phyloP scores from a whole-genome alignment of 2,113 vertebrate genomes.

The Australoheros scitulus region DNA sequence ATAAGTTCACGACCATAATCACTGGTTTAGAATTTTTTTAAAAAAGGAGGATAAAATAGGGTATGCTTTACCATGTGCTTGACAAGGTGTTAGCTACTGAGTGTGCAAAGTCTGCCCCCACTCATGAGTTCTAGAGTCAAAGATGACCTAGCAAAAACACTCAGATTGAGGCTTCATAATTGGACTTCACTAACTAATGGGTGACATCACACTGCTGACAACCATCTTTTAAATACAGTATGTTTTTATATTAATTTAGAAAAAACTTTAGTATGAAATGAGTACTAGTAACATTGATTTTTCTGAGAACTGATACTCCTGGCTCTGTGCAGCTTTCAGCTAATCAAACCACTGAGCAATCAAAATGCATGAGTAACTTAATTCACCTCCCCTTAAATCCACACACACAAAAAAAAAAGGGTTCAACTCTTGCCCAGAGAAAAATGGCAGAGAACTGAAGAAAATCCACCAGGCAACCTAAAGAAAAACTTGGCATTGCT shows the following conservation, averaged over 20 bases:
- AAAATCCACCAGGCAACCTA: neutral
- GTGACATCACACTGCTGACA: accelerated
- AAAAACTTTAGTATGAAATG: too few relatives aligned
- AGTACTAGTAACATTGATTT: too few relatives aligned
- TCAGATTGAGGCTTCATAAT: neutral
- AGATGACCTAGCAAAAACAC: neutral
- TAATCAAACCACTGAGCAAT: neutral
- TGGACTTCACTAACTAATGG: neutral
- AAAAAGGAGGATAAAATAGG: neutral
- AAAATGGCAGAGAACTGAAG: neutral
- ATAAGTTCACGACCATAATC: neutral
- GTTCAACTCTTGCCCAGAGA: neutral
- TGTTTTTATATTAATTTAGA: too few relatives aligned
- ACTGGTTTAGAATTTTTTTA: neutral
- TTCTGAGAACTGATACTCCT: too few relatives aligned
- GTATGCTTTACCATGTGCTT: neutral
- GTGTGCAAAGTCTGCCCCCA: neutral
- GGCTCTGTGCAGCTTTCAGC: neutral
- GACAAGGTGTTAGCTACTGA: neutral
- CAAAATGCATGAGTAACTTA: neutral
- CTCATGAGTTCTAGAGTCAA: neutral
- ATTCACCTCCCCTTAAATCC: neutral
- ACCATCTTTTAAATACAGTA: neutral
- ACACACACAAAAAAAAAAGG: neutral
- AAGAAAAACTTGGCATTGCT: neutral